Percentiles rank a stretch among this genome's conserved stretches.
Evolutionary conservation across 2,888 invertebrate species (phyloP).

Genomic region (Brachypalpus laphriformis): DNA sequence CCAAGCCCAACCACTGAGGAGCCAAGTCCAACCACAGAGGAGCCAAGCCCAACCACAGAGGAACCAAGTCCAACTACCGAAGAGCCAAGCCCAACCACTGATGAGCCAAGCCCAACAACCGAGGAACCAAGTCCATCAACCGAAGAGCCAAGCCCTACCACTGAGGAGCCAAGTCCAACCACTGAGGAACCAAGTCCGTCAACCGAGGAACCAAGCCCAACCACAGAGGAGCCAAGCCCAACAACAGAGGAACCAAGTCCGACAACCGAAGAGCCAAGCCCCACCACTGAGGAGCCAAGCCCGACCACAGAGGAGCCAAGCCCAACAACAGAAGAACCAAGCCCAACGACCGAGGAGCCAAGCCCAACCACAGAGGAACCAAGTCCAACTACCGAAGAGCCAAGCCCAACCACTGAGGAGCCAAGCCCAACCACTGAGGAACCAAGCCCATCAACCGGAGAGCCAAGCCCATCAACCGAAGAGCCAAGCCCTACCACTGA

Average conservation of each 20-base stretch:
- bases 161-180: not conserved
- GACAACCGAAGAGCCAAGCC: not conserved
- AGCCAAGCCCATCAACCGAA: conserved; percentile 22
- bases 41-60: not conserved
- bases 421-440: conserved; percentile 11
- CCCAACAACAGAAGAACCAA: not conserved
- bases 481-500: conserved; percentile 28
- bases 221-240: not conserved
- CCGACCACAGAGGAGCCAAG: not conserved
- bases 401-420: not conserved
- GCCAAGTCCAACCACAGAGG: not conserved
- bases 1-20: not conserved
- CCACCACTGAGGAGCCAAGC: not conserved
- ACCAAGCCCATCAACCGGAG: not conserved
- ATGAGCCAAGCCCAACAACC: not conserved
- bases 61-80: not conserved
- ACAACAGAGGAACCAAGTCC: not conserved
- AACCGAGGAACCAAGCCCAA: not conserved
- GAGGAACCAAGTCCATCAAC: not conserved
- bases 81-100: not conserved
- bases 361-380: conserved; percentile 7
- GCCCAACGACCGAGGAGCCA: not conserved
- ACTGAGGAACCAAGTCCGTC: not conserved
- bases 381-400: not conserved
- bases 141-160: not conserved